Evolutionary conservation across 64 coral and sea anemone genomes (phyloP), one percentile per base, ranked within the genome.

Genomic region (Acropora yongei): DNA sequence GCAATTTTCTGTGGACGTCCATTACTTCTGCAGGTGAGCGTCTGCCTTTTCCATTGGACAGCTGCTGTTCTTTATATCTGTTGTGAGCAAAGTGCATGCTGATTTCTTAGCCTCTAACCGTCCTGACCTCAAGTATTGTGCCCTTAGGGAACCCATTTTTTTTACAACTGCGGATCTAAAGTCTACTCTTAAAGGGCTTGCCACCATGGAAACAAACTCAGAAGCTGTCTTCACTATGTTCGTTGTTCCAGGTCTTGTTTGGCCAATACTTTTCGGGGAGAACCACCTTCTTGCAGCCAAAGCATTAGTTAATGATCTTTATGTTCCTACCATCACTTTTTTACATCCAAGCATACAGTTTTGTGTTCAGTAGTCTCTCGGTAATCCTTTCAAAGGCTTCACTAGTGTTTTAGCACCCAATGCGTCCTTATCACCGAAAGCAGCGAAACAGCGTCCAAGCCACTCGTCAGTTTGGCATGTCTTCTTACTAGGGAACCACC

Each of bases 191-290:
- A 18, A 47, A 40, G 88, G 75, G 14, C 16, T 79, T 18, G 50
- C 39, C 39, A 89, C 76, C 9, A 79, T 79, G 74, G 41, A 89
- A 79, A 72, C 55, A 12, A n/a, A 66, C 79, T 44, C 81, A 41
- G 41, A 74, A 84, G n/a, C 69, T 39, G 63, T 53, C n/a, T 84
- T 91, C 71, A 68, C 12, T 4, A 91, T 91, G 89, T 49, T 84
- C 7, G 89, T 84, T 44, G 89, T 91, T 60, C 89, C 79, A 42
- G 41, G 80, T 75, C 71, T 91, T 16, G 39, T 50, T 4, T 91
- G 79, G 89, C 79, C 89, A 39, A 91, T 91, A 6, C 72, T 91
- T 19, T 91, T 91, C 61, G 89, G 71, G 1, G 71, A 91, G 18
- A 91, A 84, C 47, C 79, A 91, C 7, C 50, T 91, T 2, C 80